These are phyloP conservation scores for Ramphastos sulfuratus DNA, from an alignment of 2,113 vertebrate genomes.

Conservation along the genomic window DNA sequence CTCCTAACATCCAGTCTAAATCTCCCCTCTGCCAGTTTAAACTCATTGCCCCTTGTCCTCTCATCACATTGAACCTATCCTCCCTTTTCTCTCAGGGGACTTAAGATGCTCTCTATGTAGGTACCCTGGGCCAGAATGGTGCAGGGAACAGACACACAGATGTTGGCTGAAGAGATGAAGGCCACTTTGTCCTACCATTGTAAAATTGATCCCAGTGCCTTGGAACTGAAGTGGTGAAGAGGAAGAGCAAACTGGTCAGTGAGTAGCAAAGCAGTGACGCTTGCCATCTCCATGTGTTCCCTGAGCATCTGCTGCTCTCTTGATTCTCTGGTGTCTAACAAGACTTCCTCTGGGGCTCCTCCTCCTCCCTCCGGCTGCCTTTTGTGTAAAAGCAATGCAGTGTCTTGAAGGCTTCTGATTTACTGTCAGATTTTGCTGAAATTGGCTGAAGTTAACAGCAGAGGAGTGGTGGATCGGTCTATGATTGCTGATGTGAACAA, in stretches of 20 bases:
- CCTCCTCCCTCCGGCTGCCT: not conserved
- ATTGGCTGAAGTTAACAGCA: not conserved
- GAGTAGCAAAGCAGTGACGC: not conserved
- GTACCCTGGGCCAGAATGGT: not conserved
- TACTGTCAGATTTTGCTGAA: not conserved
- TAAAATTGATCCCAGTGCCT: not conserved
- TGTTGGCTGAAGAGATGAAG: not conserved
- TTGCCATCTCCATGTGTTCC: not conserved
- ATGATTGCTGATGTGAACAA: not conserved
- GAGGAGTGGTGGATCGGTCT: not conserved
- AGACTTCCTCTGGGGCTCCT: not conserved
- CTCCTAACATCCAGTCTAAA: too few species aligned
- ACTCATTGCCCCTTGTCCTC: too few species aligned
- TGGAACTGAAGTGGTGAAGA: not conserved
- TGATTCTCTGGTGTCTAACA: not conserved
- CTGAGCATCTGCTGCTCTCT: not conserved
- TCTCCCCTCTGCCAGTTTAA: too few species aligned
- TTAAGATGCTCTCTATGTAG: not conserved
- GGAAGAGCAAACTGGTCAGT: not conserved
- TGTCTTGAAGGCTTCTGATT: not conserved
- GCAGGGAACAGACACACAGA: not conserved
- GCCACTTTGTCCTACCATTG: not conserved
- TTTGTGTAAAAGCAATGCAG: not conserved
- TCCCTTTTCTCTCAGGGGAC: not conserved
- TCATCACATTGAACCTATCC: not conserved